Percentiles rank a stretch among this genome's conserved stretches.
These are phyloP conservation scores for Enteromius mattozi DNA, from an alignment of 2,797 vertebrate genomes.

Conservation along the genomic window DNA sequence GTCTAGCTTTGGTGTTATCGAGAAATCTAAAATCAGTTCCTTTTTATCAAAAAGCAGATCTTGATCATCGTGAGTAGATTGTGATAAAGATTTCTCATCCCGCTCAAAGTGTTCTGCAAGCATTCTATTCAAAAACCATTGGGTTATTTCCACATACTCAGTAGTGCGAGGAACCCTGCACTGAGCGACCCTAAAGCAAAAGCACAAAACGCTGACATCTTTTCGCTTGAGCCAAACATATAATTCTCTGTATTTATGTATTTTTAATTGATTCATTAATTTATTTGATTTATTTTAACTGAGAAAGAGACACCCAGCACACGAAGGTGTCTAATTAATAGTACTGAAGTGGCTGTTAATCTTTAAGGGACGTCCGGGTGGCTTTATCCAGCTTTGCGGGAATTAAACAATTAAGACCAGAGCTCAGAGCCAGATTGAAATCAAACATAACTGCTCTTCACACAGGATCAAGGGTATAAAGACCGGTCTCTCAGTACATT, in stretches of 20 bases:
- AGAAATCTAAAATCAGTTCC: not conserved
- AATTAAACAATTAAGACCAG: conserved; percentile 32
- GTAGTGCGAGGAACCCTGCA: not conserved
- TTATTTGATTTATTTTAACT: not conserved
- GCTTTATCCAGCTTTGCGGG: conserved; percentile 41
- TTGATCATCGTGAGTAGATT: not conserved
- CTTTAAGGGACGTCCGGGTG: conserved; percentile 26
- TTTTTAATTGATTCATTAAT: not conserved
- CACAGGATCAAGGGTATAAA: not conserved
- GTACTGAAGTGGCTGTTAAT: conserved; percentile 12
- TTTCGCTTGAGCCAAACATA: not conserved
- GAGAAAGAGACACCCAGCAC: not conserved
- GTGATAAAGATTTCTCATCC: not conserved
- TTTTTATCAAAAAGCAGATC: not conserved
- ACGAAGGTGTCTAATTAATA: conserved; percentile 26
- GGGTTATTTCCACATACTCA: not conserved
- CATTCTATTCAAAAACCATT: not conserved
- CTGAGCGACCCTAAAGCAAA: not conserved
- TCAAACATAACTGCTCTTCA: conserved; percentile 2
- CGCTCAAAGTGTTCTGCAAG: not conserved
- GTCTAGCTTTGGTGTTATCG: not conserved
- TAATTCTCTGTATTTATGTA: not conserved
- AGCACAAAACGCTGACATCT: not conserved
- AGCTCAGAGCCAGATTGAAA: conserved; percentile 1
- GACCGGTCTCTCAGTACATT: not conserved